Base-by-base conservation (phyloP, 2,113 vertebrate species). In the Eublepharis macularius region DNA sequence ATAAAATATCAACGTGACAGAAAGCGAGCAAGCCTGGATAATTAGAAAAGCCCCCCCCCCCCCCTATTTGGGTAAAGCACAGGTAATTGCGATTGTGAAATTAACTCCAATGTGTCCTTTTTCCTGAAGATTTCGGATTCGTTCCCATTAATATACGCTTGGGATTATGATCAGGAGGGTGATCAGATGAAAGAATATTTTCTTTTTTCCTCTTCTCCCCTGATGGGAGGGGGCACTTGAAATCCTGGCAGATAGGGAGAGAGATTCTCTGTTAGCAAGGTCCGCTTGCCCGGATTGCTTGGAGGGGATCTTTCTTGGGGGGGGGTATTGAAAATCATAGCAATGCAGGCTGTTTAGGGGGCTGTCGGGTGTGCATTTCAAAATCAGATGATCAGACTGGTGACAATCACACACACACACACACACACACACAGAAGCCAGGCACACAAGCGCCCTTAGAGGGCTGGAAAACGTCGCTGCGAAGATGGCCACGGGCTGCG, bases 231-330 rank as follows among this genome's bases (percentile, higher is more conserved):
- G 51, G 51, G 51, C 4, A 6, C 16, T 54, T 98, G 97, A 98
- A 98, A 97, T 97, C 97, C 97, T 95, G 96, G 96, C 97, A 96
- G 96, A 97, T 96, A 96, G 96, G 97, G 97, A 97, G 97, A 98
- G 97, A 97, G 97, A 98, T 97, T 97, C 96, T 95, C 95, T 85
- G 97, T 97, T 98, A 97, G 98, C 98, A 98, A 96, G 98, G 98
- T 98, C 98, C 98, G 97, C 95, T 97, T 97, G 97, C 95, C 96
- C 97, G 98, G 97, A 98, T 98, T 98, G 98, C 98, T 98, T 98
- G 98, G 97, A 96, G n/a, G 97, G 98, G 98, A 97, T 98, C 98
- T 98, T 98, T 98, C 98, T 41, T 14, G 63, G 10, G 26, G 2
- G 32, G 39, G 24, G 57, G 49, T 17, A 10, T 47, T 47, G 98